These are phyloP conservation scores for Manacus vitellinus DNA, from an alignment of 2,113 vertebrate species.

Conservation along the genomic window DNA sequence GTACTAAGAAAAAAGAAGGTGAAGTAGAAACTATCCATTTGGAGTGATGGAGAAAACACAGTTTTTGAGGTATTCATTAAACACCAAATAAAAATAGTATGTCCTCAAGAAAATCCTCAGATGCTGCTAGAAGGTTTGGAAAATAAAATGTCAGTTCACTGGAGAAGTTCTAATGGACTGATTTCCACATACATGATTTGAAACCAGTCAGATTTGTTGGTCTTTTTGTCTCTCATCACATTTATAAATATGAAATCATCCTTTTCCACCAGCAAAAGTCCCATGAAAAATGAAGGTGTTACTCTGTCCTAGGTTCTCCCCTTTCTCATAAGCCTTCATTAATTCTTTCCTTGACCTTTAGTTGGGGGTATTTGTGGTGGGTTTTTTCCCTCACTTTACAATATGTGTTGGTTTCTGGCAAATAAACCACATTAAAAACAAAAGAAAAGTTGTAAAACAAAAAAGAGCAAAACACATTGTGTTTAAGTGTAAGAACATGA, in stretches of 20 bases:
- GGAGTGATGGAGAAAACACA: background rate
- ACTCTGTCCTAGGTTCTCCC: background rate
- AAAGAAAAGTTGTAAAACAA: background rate
- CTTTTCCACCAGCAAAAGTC: background rate
- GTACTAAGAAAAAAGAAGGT: background rate
- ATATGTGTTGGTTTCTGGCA: background rate
- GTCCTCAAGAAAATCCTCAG: background rate
- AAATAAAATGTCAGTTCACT: background rate
- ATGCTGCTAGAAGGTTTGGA: background rate
- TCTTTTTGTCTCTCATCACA: background rate
- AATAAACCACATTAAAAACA: background rate
- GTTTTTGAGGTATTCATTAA: background rate
- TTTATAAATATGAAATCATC: background rate
- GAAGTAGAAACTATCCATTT: background rate
- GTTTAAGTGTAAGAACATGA: background rate
- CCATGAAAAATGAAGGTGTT: background rate
- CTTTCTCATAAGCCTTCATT: background rate
- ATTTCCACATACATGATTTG: background rate
- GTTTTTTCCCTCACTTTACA: background rate
- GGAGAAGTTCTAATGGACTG: background rate
- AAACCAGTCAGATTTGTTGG: background rate
- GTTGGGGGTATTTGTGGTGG: rapidly evolving
- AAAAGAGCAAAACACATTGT: background rate
- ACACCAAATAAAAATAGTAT: background rate
- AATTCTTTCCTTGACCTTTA: background rate